Conservation (phyloP, 2,113 vertebrate species). For the Cathartes aura region DNA sequence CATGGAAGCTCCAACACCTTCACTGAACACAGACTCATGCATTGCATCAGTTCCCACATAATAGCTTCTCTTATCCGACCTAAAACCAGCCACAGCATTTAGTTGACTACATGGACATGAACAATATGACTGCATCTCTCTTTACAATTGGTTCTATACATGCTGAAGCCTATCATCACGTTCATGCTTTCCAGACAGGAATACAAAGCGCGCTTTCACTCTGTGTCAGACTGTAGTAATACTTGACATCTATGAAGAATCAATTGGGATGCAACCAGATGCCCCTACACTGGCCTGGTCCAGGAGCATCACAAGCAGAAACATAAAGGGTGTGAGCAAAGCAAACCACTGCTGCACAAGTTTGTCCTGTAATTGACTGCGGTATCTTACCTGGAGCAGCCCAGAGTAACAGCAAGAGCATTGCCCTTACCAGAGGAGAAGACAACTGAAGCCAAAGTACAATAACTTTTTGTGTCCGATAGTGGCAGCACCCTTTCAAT, state of each 20-base stretch:
- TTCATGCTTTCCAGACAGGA: neutral
- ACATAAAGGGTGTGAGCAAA: neutral
- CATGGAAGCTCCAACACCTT: neutral
- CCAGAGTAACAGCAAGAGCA: neutral
- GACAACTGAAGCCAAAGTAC: neutral
- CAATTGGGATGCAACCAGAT: neutral
- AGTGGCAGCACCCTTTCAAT: neutral
- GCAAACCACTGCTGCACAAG: neutral
- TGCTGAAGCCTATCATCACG: neutral
- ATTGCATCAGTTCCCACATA: neutral
- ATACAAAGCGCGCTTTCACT: neutral
- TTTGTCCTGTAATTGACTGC: neutral
- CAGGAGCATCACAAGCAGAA: neutral
- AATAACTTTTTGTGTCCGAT: neutral
- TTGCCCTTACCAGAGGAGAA: neutral
- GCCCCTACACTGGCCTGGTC: neutral
- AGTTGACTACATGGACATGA: neutral
- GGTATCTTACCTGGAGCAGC: fast-evolving
- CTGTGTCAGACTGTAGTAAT: fast-evolving
- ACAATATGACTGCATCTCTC: neutral
- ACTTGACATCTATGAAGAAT: neutral
- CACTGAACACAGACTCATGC: neutral
- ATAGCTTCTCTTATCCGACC: fast-evolving
- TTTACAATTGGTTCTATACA: neutral
- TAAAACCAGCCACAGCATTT: neutral